Evolutionary conservation across 2,888 invertebrate genomes (phyloP), one percentile per base, ranked within the genome.

Genomic region (Ophioninae sp.): DNA sequence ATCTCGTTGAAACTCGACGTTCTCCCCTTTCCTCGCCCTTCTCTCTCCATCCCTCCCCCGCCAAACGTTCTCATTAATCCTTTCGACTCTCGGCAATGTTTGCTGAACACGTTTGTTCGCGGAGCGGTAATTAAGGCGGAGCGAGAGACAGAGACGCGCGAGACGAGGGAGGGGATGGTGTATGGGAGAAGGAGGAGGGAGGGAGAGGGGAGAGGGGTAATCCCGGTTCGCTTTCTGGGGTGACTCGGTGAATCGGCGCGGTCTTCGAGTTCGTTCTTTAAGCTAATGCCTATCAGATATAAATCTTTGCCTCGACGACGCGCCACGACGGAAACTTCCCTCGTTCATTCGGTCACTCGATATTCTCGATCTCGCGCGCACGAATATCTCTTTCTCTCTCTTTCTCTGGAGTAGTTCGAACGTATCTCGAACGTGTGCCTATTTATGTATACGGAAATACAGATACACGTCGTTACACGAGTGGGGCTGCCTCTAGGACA

Each of bases 271-370:
- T 62, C 56, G 74, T 75, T 61, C 67, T 65, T 50, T 50, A 44
- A 62, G 70, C 78, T 65, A 61, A 23, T 59, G 74, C 81, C 30
- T 75, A 79, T 79, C 82, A 61, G 78, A 70, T 79, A 82, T 82
- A 82, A 82, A 82, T 82, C 82, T 82, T 17, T 17, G 79, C 79
- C 70, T 79, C 79, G 82, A 41, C 50, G 70, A 82, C 79, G 75
- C 75, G 79, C 57, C 81, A 82, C 79, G 82, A 82, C 82, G 79
- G 82, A 82, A 82, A 82, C 82, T 79, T 82, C 75, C 67, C 75
- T 65, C 82, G 82, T 78, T 82, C 78, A 50, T 50, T 50, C 82
- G 82, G 77, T 67, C 74, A 62, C 65, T 13, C 44, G 75, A 41
- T 82, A 73, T 69, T 62, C 69, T 67, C 57, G 72, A 65, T 20